Evolutionary conservation across 30 jellyfish, hydroid and myxozoan species (phyloP), one percentile per base, ranked within the genome.

Genomic region (Aurelia aurita complex sp. Pacific): DNA sequence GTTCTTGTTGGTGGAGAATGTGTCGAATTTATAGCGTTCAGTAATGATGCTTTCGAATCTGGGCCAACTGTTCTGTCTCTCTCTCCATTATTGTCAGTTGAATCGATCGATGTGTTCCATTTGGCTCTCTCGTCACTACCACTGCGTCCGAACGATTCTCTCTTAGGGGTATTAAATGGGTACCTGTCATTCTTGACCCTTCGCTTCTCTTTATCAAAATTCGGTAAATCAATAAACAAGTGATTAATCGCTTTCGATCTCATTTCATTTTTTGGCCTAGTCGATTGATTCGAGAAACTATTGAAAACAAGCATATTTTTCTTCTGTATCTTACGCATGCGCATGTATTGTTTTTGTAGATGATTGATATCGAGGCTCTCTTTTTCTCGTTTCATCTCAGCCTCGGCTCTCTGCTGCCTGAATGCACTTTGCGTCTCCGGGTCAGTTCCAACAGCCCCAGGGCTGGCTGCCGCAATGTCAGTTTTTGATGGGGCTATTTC

Each of bases 221-320:
- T 68, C 38, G 81, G 84, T 69, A 92, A 73, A 64, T 92, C 98
- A 18, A 92, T 85, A 63, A 92, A 92, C 87, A 92, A 65, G 70
- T 92, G 98, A 69, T 92, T 92, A 3, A 92, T 86, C 23, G 98
- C 98, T 65, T 81, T 63, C 16, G 98, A 92, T 50, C 93, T 85
- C 55, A 40, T 33, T 68, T 81, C 86, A 42, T 64, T 50, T 23
- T 77, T 76, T 17, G 73, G 77, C 77, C 92, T 42, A 1, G 90
- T 78, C 35, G 83, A 43, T 64, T 92, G 92, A 36, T 64, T 74
- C 55, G 88, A 82, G 91, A 79, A 69, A 52, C 94, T 51, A 36
- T 91, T 91, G 84, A 92, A 92, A 34, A 92, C 98, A 43, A 92
- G 83, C 97, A 92, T 87, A 61, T 96, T 93, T 17, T 76, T 92